phyloP scores from a whole-genome alignment of 64 coral and sea anemone genomes.

The Porites lutea region DNA sequence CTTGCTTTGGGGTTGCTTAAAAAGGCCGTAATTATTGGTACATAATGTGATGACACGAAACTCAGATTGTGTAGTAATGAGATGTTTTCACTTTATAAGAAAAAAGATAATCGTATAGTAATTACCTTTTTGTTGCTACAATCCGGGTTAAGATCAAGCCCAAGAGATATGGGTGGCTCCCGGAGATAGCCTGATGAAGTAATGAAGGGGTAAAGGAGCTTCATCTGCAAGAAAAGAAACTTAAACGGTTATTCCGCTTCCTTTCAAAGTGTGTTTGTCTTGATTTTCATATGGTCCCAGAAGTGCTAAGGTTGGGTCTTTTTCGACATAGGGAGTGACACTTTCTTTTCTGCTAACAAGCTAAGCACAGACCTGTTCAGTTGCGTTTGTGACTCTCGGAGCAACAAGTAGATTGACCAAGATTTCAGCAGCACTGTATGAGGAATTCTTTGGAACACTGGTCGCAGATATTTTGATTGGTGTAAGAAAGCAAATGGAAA shows the following conservation, averaged over 20 bases:
- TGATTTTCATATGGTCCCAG: not conserved
- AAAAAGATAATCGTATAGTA: too few relatives aligned
- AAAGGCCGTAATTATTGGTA: too few relatives aligned
- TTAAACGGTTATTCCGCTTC: not conserved
- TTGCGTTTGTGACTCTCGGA: not conserved
- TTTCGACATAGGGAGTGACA: not conserved
- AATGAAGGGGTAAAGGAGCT: slow-evolving; percentile 11
- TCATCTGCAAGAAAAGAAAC: slow-evolving; percentile 24
- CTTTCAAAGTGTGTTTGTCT: not conserved
- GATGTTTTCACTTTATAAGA: too few relatives aligned
- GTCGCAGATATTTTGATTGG: not conserved
- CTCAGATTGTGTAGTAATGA: too few relatives aligned
- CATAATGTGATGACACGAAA: too few relatives aligned
- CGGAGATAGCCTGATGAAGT: not conserved
- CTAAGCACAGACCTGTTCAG: not conserved
- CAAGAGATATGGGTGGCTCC: slow-evolving; percentile 14
- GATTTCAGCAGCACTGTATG: not conserved
- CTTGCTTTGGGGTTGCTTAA: too few relatives aligned
- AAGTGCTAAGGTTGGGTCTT: too few relatives aligned
- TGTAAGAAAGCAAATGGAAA: not conserved
- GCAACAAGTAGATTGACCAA: not conserved
- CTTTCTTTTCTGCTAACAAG: not conserved
- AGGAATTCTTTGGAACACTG: not conserved
- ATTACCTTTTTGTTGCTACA: slow-evolving; percentile 14
- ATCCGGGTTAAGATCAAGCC: slow-evolving; percentile 2